These are phyloP conservation scores for Agrotis segetum DNA, from an alignment of 2,888 invertebrate genomes.

Conservation along the genomic window DNA sequence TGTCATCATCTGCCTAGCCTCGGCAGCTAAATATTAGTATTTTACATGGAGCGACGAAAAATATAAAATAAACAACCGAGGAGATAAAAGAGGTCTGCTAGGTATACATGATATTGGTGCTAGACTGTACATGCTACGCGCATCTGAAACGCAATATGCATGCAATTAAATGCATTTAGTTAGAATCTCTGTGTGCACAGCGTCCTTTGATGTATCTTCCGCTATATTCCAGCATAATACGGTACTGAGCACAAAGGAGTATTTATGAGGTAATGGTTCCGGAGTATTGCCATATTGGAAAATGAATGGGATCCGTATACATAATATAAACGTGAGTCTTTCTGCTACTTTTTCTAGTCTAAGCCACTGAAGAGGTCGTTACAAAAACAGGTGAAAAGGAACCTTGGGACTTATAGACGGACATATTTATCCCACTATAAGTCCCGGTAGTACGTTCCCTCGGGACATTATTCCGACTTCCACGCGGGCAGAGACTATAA, in stretches of 20 bases:
- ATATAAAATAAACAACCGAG: too few relatives aligned
- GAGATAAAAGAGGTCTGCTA: too few relatives aligned
- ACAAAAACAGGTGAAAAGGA: not conserved
- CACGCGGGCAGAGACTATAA: too few relatives aligned
- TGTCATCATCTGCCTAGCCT: too few relatives aligned
- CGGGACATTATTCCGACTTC: not conserved
- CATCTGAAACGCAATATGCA: slow-evolving; percentile 23
- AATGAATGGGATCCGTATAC: not conserved
- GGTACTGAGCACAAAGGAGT: slow-evolving; percentile 10
- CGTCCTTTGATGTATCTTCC: slow-evolving; percentile 45
- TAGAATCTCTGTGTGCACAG: slow-evolving; percentile 27
- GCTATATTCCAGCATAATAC: slow-evolving; percentile 10
- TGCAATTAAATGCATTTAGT: slow-evolving; percentile 46
- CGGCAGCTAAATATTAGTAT: too few relatives aligned
- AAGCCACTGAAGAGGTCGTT: not conserved
- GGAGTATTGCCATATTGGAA: slow-evolving; percentile 11
- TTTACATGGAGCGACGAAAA: too few relatives aligned
- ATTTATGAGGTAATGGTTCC: slow-evolving; percentile 23
- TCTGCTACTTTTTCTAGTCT: not conserved
- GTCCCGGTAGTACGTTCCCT: not conserved
- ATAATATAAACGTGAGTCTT: not conserved
- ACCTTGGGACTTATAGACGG: not conserved
- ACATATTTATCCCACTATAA: not conserved
- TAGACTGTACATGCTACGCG: not conserved
- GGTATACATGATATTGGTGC: too few relatives aligned